phyloP scores from a whole-genome alignment of 2,888 invertebrate species.

The Drosophila flavopinicola region DNA sequence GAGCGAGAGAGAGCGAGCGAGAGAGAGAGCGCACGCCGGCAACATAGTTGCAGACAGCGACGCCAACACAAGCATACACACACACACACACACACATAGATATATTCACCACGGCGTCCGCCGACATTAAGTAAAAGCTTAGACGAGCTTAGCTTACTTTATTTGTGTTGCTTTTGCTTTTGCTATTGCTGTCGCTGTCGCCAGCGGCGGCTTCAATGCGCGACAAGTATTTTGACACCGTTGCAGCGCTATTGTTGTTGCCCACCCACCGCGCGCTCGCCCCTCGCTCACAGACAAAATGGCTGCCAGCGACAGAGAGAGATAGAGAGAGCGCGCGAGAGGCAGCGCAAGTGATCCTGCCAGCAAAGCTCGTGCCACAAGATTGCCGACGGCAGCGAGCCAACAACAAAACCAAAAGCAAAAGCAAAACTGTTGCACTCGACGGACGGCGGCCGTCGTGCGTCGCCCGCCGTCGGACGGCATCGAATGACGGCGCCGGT shows the following conservation, averaged over 20 bases:
- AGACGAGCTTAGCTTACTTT: constrained; percentile 64
- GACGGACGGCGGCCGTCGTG: constrained; percentile 32
- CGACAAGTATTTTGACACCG: constrained; percentile 78
- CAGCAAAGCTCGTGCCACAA: constrained; percentile 11
- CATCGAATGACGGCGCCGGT: constrained; percentile 45
- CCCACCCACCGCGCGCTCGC: constrained; percentile 30
- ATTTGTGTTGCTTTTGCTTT: constrained; percentile 11
- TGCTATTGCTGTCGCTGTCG: constrained; percentile 38
- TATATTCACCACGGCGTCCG: constrained; percentile 41
- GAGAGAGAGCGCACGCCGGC: constrained; percentile 32
- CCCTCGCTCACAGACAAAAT: constrained; percentile 34
- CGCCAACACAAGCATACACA: too few relatives aligned
- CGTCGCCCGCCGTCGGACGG: constrained; percentile 49
- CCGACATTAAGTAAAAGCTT: constrained; percentile 49
- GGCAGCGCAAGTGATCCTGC: constrained; percentile 37
- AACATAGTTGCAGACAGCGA: constrained; percentile 50
- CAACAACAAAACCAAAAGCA: background rate
- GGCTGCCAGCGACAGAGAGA: constrained; percentile 19
- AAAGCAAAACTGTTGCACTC: constrained; percentile 38
- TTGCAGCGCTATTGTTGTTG: constrained; percentile 14
- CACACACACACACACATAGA: too few relatives aligned
- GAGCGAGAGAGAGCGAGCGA: constrained; percentile 23
- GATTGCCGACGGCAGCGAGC: constrained; percentile 38
- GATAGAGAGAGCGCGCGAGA: background rate
- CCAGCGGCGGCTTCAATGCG: constrained; percentile 54